phyloP scores from a whole-genome alignment of 2,113 vertebrate genomes.

The Morphnarchus princeps region DNA sequence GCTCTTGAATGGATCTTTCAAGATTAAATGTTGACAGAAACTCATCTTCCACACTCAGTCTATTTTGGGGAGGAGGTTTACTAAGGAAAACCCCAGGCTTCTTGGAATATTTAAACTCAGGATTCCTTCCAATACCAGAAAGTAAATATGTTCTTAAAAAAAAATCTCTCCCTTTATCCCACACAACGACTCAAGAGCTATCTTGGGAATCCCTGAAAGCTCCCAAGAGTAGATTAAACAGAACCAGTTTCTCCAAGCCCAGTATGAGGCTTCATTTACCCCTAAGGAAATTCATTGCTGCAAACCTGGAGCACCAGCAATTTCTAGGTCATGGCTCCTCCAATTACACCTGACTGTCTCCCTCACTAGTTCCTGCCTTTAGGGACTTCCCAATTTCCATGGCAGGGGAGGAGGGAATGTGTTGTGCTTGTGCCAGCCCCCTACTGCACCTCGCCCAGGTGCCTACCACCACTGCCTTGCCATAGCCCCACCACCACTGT shows the following conservation, averaged over 20 bases:
- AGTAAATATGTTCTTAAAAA: neutral
- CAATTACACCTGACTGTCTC: neutral
- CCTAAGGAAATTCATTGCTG: neutral
- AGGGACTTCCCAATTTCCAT: neutral
- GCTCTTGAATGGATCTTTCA: neutral
- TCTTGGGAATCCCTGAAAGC: neutral
- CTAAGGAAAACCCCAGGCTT: neutral
- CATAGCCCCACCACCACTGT: neutral
- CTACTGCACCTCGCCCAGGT: neutral
- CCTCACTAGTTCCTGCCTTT: neutral
- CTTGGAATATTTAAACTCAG: neutral
- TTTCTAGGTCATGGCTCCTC: neutral
- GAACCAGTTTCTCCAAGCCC: neutral
- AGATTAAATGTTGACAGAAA: neutral
- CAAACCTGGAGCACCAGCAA: neutral
- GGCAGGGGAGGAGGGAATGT: rapidly evolving
- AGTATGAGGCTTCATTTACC: neutral
- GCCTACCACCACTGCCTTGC: neutral
- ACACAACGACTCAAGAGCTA: neutral
- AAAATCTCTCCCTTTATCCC: neutral
- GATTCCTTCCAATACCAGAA: neutral
- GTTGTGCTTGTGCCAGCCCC: neutral
- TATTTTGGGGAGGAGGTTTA: neutral
- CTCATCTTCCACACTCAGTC: neutral
- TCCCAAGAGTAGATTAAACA: neutral